These are phyloP conservation scores for Phataginus tetradactyla DNA, from an alignment of 2,797 vertebrate genomes.

Conservation along the genomic window DNA sequence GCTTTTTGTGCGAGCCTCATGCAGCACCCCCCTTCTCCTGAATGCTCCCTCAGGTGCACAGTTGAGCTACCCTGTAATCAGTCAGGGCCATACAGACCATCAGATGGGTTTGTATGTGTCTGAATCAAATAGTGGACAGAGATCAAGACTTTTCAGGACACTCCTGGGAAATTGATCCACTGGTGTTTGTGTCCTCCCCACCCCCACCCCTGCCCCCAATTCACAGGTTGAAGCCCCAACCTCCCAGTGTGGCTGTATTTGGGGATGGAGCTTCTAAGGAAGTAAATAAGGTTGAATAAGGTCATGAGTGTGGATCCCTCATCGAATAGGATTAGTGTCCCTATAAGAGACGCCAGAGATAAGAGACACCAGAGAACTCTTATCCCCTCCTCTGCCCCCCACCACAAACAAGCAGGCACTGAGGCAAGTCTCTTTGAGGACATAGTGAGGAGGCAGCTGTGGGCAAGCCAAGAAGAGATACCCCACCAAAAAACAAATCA, in stretches of 20 bases:
- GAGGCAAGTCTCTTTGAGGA: background rate
- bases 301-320: background rate
- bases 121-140: constrained; percentile 5
- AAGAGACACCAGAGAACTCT: background rate
- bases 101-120: background rate
- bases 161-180: background rate
- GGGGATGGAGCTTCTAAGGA: background rate
- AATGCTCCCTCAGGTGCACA: background rate
- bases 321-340: background rate
- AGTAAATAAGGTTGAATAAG: background rate
- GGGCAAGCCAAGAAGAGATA: background rate
- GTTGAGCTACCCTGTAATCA: background rate
- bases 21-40: background rate
- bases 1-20: background rate
- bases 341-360: background rate
- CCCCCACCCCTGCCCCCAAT: background rate
- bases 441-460: background rate
- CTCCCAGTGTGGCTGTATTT: background rate
- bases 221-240: background rate
- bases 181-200: background rate
- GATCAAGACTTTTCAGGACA: background rate
- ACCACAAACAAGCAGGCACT: background rate
- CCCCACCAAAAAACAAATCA: background rate
- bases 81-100: background rate
- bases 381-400: background rate